Evolutionary conservation across 2,113 vertebrate genomes (phyloP), one percentile per base, ranked within the genome.

Genomic region (Catagonus wagneri): DNA sequence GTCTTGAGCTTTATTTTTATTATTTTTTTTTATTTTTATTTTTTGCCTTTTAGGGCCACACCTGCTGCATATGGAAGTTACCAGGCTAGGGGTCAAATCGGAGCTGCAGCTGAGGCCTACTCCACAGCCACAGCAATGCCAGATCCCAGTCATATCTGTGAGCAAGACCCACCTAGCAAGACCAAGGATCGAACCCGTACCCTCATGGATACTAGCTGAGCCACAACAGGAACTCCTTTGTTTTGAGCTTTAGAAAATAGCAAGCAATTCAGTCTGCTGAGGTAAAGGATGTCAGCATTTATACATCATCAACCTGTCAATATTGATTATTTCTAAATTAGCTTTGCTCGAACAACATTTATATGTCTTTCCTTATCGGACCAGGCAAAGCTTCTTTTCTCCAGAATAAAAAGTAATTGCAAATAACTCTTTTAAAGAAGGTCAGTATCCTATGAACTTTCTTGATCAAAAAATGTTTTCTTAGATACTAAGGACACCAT

Each of bases 271-370:
- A 78, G 27, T 81, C 7, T 90, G 34, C 20, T 94, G 54, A 92
- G 75, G 23, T 76, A 69, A 87, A 86, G 34, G 25, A 89, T 13
- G 44, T 88, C 17, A 60, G 8, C 20, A 60, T 74, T 95, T 39
- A 56, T 7, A 74, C 11, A 80, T 74, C 74, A 89, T 61, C 58
- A 39, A 20, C 14, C 52, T 61, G 34, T 74, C 25, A 94, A 27
- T 76, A 78, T 65, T 22, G 27, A 29, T 60, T 36, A 96, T 25
- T 87, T 93, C 75, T 95, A 68, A 95, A 60, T 83, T 79, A 95
- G 22, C 15, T 86, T 81, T 69, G 36, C 8, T 86, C 5, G 60
- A 56, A 76, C 80, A 75, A 85, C 16, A 68, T 63, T 85, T 92
- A 22, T 44, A 79, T 50, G 23, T 11, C 63, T 63, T 93, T 89